Conservation (phyloP, 2,113 vertebrate species). For the Struthidea cinerea region DNA sequence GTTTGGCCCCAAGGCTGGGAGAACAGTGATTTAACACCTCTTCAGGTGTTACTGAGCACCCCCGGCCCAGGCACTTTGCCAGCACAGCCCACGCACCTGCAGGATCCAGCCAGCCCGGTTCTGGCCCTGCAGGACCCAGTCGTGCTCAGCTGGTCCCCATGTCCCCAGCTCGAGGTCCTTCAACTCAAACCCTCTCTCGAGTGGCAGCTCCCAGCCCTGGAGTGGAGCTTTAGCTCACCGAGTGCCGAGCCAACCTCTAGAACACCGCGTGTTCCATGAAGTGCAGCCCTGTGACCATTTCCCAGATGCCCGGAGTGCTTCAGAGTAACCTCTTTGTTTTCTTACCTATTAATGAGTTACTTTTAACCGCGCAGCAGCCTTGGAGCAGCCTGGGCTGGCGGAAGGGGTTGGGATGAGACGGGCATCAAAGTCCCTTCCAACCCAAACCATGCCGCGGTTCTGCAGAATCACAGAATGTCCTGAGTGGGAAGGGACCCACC, state of each 20-base stretch:
- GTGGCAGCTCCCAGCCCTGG: not conserved
- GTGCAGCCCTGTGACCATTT: not conserved
- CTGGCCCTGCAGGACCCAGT: not conserved
- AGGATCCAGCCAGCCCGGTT: not conserved
- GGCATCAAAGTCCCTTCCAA: not conserved
- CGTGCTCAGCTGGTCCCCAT: rapidly evolving
- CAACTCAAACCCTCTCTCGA: not conserved
- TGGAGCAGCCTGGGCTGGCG: not conserved
- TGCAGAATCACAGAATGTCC: rapidly evolving
- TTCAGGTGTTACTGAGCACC: not conserved
- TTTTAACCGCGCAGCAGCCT: not conserved
- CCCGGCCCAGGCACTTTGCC: not conserved
- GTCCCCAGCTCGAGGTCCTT: not conserved
- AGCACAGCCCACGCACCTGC: rapidly evolving
- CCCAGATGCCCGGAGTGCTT: not conserved
- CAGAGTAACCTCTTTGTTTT: not conserved
- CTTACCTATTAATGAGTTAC: not conserved
- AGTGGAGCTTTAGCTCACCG: rapidly evolving
- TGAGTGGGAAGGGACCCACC: not conserved
- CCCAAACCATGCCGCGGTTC: not conserved
- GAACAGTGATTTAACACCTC: not conserved
- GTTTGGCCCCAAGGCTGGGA: rapidly evolving
- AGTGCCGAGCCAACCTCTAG: not conserved
- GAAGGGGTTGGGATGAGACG: not conserved
- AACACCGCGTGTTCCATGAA: not conserved